A percentile compares a stretch with the other conserved stretches of the same genome.
Conservation (phyloP, 2,888 invertebrate genomes). For the Lasioglossum morio region DNA sequence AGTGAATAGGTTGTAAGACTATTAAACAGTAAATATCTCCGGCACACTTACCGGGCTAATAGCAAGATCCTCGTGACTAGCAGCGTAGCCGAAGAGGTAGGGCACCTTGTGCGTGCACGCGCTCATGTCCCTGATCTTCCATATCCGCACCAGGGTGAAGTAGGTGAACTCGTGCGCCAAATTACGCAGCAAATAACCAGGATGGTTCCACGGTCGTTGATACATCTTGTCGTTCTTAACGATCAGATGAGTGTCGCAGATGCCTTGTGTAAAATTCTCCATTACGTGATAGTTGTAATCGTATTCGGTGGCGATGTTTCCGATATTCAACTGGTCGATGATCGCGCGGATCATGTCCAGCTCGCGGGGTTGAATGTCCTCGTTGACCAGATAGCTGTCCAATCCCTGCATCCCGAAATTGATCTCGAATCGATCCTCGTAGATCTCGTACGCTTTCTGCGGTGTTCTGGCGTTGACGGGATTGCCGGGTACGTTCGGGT, state of each 20-base stretch:
- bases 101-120: conserved; percentile 66
- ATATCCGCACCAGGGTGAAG: conserved; percentile 39
- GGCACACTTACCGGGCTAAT: not conserved
- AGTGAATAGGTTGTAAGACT: no score
- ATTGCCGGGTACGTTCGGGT: conserved; percentile 18
- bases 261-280: not conserved
- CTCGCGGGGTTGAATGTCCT: not conserved
- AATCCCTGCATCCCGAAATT: conserved; percentile 62
- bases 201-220: not conserved
- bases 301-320: not conserved
- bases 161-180: not conserved
- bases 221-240: not conserved
- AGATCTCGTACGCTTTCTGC: conserved; percentile 63
- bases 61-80: not conserved
- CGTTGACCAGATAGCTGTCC: not conserved
- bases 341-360: not conserved
- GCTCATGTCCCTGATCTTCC: conserved; percentile 64
- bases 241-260: not conserved
- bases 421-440: conserved; percentile 72
- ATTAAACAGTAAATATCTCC: no score
- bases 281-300: not conserved
- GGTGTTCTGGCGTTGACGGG: conserved; percentile 33
- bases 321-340: not conserved
- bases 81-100: conserved; percentile 67
- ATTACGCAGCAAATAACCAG: not conserved